Conservation (phyloP, 2,888 invertebrate genomes). For the Lapara coniferarum region DNA sequence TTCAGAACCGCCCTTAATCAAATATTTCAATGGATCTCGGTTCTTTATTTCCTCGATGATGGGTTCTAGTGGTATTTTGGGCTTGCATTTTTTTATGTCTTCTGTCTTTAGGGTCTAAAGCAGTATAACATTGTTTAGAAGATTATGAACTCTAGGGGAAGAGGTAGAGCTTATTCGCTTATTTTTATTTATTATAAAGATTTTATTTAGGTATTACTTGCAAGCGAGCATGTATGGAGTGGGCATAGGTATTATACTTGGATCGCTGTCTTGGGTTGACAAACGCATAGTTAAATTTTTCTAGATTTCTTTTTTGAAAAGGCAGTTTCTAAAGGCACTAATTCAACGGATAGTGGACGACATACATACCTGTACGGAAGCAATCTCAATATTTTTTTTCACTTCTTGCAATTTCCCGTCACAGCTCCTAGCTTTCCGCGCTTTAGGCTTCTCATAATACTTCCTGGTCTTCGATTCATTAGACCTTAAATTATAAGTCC, state of each 20-base stretch:
- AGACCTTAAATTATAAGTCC: slow-evolving; percentile 70
- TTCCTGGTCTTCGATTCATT: slow-evolving; percentile 65
- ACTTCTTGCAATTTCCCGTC: slow-evolving; percentile 12
- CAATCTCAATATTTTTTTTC: neutral
- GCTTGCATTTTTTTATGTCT: slow-evolving; percentile 46
- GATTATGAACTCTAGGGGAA: too few species aligned
- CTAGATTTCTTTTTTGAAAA: too few species aligned
- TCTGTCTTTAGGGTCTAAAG: slow-evolving; percentile 26
- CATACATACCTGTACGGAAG: neutral
- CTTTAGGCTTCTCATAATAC: slow-evolving; percentile 55
- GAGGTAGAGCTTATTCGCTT: too few species aligned
- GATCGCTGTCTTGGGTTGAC: too few species aligned
- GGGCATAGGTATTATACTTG: too few species aligned
- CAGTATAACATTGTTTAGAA: too few species aligned
- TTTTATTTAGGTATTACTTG: too few species aligned
- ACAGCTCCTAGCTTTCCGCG: slow-evolving; percentile 46
- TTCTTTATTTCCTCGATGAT: slow-evolving; percentile 72
- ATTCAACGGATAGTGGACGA: too few species aligned
- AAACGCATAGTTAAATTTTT: too few species aligned
- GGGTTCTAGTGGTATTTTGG: slow-evolving; percentile 68
- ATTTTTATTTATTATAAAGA: too few species aligned
- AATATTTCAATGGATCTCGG: slow-evolving; percentile 59
- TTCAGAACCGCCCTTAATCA: slow-evolving; percentile 58
- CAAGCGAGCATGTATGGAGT: too few species aligned
- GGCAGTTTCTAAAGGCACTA: too few species aligned